Percentiles rank a stretch among this genome's conserved stretches.
phyloP scores from a whole-genome alignment of 2,113 vertebrate genomes.

The Callocephalon fimbriatum region DNA sequence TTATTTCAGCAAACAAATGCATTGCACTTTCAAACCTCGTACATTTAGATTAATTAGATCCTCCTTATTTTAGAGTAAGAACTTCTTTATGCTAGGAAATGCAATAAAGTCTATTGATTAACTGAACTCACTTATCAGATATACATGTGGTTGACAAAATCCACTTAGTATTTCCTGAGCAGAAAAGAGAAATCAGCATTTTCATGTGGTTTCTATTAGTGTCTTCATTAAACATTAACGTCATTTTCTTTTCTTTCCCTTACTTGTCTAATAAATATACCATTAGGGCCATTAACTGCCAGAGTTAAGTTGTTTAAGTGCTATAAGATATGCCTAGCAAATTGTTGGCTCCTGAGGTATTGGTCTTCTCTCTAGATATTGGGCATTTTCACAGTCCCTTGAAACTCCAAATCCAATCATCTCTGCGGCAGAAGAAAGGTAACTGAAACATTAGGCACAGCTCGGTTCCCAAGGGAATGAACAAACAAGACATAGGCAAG shows the following conservation, averaged over 20 bases:
- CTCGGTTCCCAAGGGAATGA: neutral
- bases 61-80: neutral
- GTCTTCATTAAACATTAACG: constrained; percentile 65
- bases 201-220: constrained; percentile 9
- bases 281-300: constrained; percentile 40
- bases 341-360: constrained; percentile 28
- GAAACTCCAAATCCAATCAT: constrained; percentile 50
- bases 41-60: neutral
- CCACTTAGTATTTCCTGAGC: constrained; percentile 15
- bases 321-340: constrained; percentile 9
- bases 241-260: constrained; percentile 20
- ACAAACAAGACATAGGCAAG: neutral
- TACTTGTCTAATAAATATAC: constrained; percentile 59
- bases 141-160: neutral
- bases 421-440: constrained; percentile 24
- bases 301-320: constrained; percentile 58
- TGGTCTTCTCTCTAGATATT: constrained; percentile 56
- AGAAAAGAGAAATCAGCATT: constrained; percentile 29
- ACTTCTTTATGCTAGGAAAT: neutral
- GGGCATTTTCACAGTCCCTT: constrained; percentile 12
- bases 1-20: neutral
- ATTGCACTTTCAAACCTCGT: neutral
- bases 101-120: constrained; percentile 36
- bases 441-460: constrained; percentile 36
- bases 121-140: constrained; percentile 13